Evolutionary conservation across 2,113 vertebrate species (phyloP), one percentile per base, ranked within the genome.

Genomic region (Brienomyrus longianalis): DNA sequence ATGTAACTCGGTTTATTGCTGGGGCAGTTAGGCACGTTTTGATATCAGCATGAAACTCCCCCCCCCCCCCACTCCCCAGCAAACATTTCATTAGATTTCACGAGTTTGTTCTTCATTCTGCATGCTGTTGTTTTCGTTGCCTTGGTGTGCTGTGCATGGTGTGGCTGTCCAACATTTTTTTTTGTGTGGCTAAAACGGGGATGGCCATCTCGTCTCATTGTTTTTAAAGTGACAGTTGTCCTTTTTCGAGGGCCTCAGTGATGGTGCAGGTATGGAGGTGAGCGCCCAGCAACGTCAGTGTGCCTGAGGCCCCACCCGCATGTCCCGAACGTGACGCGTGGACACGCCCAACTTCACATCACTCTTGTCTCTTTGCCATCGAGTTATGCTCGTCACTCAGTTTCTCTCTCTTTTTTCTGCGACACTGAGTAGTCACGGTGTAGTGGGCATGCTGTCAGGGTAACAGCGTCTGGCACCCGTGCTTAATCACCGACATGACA

Each of bases 401-500:
- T 35, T 83, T 88, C 77, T 31, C 7, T 21, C 10, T 13, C 62
- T 23, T n/a, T 84, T 88, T 83, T 48, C 27, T n/a, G 27, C 9
- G 62, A 15, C 17, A 39, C 66, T 31, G 45, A 74, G n/a, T 70
- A 84, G 39, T 48, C 43, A 43, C 11, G 0, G 54, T 50, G 27
- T 23, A 50, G 54, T n/a, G 47, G 89, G 90, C 89, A 48, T 52
- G 21, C 35, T 45, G 89, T 7, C 70, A 88, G 83, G 70, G 39
- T 88, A 89, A 88, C 9, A 56, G 70, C 43, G 43, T 89, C 45
- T 92, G 91, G 84, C 83, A 90, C 48, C 87, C 27, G 13, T 66
- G 48, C 85, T 54, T 89, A 90, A 86, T 84, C 88, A 89, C 74
- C 23, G 39, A 59, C 66, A n/a, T 23, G 74, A 77, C 74, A 52